Evolutionary conservation across 37 sponge, comb jelly and placozoan genomes (phyloP).

Genomic region (Axinella damicornis): DNA sequence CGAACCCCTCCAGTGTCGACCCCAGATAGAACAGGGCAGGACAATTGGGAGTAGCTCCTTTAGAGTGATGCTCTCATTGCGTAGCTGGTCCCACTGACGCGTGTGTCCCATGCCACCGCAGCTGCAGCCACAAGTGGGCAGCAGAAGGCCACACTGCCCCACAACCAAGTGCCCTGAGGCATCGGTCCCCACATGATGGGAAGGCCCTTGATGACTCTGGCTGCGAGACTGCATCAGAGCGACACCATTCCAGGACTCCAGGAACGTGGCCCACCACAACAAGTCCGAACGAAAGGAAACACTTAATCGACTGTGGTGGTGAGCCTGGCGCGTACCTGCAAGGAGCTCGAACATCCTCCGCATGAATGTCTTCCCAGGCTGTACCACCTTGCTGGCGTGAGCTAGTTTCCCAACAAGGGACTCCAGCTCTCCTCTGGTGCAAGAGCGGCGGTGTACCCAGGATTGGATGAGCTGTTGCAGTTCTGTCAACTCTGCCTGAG

Average conservation of each 20-base stretch:
- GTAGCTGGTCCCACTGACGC: no score
- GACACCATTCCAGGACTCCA: no score
- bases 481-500: not conserved
- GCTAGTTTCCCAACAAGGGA: no score
- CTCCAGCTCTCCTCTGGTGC: not conserved
- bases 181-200: not conserved
- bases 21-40: constrained; percentile 12
- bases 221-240: not conserved
- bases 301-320: no score
- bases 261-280: no score
- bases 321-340: no score
- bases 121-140: constrained; percentile 12
- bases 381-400: no score
- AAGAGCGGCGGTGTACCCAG: not conserved
- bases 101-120: not conserved
- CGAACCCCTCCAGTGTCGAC: constrained; percentile 16
- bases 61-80: not conserved
- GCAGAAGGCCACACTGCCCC: constrained; percentile 1
- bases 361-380: no score
- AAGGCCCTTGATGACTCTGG: not conserved
- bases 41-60: constrained; percentile 21
- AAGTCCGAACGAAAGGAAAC: no score
- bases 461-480: not conserved
- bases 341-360: no score
- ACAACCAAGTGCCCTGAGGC: not conserved